A percentile compares a stretch with the other conserved stretches of the same genome.
phyloP scores from a whole-genome alignment of 2,113 vertebrate species.

The Ardeotis arabs region DNA sequence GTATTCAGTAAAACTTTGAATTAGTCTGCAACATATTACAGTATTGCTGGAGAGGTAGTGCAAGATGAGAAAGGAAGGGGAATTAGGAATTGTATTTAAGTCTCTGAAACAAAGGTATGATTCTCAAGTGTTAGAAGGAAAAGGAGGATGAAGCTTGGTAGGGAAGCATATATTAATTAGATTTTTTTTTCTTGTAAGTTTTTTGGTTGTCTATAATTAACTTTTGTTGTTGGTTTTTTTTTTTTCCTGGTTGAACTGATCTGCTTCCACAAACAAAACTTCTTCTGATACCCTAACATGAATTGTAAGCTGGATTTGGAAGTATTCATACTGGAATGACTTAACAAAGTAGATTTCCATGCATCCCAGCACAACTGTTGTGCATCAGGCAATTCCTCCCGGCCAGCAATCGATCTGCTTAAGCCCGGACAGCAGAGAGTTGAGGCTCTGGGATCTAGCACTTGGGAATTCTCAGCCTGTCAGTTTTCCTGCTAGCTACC shows the following conservation, averaged over 20 bases:
- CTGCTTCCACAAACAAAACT: neutral
- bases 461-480: neutral
- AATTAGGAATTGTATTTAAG: neutral
- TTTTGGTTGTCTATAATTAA: neutral
- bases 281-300: neutral
- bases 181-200: neutral
- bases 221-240: neutral
- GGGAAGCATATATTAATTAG: neutral
- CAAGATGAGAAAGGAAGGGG: neutral
- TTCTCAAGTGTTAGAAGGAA: neutral
- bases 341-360: neutral
- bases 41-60: neutral
- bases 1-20: neutral
- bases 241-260: neutral
- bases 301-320: neutral
- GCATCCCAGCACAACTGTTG: neutral
- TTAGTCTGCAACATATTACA: neutral
- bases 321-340: neutral
- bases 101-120: neutral
- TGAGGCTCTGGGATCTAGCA: neutral
- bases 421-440: neutral
- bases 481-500: neutral
- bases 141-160: neutral
- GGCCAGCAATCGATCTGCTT: neutral
- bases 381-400: neutral